Evolutionary conservation across 2,797 vertebrate species (phyloP).

Genomic region (Dendrocincla fuliginosa): DNA sequence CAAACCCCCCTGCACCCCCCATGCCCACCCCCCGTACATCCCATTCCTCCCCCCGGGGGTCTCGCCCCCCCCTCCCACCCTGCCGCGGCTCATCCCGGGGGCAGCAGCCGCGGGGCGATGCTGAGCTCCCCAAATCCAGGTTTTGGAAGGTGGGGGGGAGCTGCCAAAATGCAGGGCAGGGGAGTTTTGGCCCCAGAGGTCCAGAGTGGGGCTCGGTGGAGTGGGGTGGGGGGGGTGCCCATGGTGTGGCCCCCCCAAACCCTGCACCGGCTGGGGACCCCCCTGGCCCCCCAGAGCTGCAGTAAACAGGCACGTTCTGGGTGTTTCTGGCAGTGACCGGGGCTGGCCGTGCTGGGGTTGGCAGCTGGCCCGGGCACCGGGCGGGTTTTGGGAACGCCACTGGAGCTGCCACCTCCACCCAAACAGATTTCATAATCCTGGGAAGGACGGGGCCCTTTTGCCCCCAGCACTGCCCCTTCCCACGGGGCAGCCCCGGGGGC

Average conservation of each 20-base stretch:
- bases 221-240: no score
- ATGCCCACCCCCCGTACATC: not conserved
- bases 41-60: not conserved
- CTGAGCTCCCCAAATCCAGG: not conserved
- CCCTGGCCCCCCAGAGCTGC: not conserved
- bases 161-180: not conserved
- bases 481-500: accelerated
- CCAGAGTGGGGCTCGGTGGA: not conserved
- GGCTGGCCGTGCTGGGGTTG: not conserved
- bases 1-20: not conserved
- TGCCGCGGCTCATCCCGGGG: not conserved
- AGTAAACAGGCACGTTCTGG: not conserved
- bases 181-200: not conserved
- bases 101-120: not conserved
- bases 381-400: slow-evolving; percentile 20
- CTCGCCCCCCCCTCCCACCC: not conserved
- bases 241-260: accelerated
- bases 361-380: slow-evolving; percentile 13
- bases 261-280: not conserved
- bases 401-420: slow-evolving; percentile 33
- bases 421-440: slow-evolving; percentile 34
- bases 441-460: not conserved
- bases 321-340: not conserved
- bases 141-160: not conserved
- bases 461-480: not conserved